Evolutionary conservation across 2,797 vertebrate genomes (phyloP).

Genomic region (Pristis pectinata): DNA sequence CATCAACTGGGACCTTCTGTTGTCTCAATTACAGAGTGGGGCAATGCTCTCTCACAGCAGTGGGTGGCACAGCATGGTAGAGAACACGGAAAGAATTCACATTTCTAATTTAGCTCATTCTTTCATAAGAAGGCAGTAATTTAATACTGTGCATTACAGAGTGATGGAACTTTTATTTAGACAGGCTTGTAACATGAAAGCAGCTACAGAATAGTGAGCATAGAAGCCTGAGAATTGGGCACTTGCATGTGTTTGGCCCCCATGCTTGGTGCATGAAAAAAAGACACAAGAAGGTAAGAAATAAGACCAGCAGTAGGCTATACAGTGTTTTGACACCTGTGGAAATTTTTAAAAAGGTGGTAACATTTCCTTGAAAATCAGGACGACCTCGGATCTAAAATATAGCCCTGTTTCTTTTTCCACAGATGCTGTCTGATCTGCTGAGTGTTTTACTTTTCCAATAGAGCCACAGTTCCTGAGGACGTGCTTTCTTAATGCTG

Average conservation of each 20-base stretch:
- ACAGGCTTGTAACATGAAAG: neutral
- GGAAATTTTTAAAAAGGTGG: too few relatives aligned
- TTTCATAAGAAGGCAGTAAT: neutral
- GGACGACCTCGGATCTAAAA: too few relatives aligned
- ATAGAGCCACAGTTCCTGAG: neutral
- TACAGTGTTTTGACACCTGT: too few relatives aligned
- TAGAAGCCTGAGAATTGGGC: neutral
- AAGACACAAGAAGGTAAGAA: neutral
- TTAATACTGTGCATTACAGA: neutral
- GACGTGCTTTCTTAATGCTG: too few relatives aligned
- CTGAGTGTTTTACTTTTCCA: too few relatives aligned
- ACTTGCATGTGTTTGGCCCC: neutral
- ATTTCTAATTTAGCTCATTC: neutral
- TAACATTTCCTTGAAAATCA: too few relatives aligned
- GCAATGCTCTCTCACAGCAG: neutral
- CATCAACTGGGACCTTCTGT: neutral
- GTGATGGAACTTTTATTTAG: neutral
- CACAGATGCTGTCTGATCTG: too few relatives aligned
- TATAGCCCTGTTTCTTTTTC: too few relatives aligned
- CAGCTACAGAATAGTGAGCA: neutral
- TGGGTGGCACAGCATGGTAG: neutral
- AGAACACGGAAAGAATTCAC: neutral
- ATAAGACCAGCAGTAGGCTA: too few relatives aligned
- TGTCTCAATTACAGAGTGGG: neutral
- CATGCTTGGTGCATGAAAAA: neutral